A percentile compares a stretch with the other conserved stretches of the same genome.
phyloP scores from a whole-genome alignment of 2,113 vertebrate genomes.

The Eupsittula cactorum region DNA sequence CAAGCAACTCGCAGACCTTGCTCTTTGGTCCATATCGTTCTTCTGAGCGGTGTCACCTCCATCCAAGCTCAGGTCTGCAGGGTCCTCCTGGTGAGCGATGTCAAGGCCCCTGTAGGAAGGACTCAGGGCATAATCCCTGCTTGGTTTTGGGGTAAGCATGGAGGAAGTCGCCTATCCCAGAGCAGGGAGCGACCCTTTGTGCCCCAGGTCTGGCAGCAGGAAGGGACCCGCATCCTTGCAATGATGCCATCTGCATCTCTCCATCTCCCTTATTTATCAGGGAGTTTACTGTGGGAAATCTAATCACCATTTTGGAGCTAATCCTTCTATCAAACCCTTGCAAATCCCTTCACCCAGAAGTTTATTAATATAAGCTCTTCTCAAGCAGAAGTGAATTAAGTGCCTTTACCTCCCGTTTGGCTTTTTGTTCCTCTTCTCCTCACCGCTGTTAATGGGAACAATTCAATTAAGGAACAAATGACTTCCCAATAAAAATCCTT shows the following conservation, averaged over 20 bases:
- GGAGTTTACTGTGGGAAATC: background rate
- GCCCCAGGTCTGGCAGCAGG: background rate
- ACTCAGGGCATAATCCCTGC: background rate
- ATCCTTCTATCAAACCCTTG: constrained; percentile 8
- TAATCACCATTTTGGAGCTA: constrained; percentile 12
- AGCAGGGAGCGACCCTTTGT: background rate
- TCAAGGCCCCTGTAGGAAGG: background rate
- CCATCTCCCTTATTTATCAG: background rate
- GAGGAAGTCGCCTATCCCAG: background rate
- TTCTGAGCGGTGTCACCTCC: background rate
- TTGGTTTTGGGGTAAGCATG: background rate
- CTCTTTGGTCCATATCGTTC: background rate
- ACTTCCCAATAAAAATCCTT: constrained; percentile 49
- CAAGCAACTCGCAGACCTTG: background rate
- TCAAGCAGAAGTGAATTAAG: constrained; percentile 6
- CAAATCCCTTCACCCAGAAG: constrained; percentile 24
- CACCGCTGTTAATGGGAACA: constrained; percentile 39
- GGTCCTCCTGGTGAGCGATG: rapidly evolving
- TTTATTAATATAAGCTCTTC: constrained; percentile 58
- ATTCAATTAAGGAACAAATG: constrained; percentile 70
- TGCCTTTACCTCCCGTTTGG: background rate
- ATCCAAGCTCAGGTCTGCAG: background rate
- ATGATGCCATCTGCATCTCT: background rate
- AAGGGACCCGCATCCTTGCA: background rate
- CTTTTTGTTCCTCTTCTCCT: constrained; percentile 21